Evolutionary conservation across 1,140 invertebrate genomes (phyloP).

Genomic region (Zaprionus nigranus): DNA sequence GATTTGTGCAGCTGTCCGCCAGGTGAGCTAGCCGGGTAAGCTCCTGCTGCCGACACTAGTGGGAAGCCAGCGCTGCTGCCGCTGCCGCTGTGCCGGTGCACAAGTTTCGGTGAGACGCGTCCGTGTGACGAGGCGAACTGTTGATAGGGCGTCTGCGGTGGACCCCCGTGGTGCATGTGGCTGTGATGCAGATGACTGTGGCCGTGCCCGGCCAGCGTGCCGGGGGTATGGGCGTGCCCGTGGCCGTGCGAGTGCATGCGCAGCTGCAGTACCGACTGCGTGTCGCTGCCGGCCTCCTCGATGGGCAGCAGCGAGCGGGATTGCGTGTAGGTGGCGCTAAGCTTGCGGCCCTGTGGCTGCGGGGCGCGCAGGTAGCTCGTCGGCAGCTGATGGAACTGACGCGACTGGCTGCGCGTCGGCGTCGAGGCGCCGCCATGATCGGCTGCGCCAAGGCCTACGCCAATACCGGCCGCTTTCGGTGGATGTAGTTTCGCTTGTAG

Average conservation of each 20-base stretch:
- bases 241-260: conserved; percentile 72
- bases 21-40: background rate
- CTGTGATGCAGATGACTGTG: conserved; percentile 45
- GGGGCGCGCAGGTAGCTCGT: conserved; percentile 83
- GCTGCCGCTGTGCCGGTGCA: conserved; percentile 80
- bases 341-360: conserved; percentile 75
- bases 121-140: conserved; percentile 73
- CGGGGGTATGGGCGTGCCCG: conserved; percentile 26
- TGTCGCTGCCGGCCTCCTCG: conserved; percentile 71
- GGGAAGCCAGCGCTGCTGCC: conserved; percentile 72
- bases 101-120: conserved; percentile 78
- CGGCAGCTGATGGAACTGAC: conserved; percentile 86
- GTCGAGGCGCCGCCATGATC: conserved; percentile 78
- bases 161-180: conserved; percentile 31
- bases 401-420: conserved; percentile 84
- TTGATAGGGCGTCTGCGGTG: conserved; percentile 66
- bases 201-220: conserved; percentile 27
- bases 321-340: conserved; percentile 83
- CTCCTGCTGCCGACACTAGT: conserved; percentile 36
- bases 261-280: conserved; percentile 79
- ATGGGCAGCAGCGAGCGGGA: conserved; percentile 84
- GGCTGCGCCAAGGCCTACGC: conserved; percentile 35
- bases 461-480: conserved; percentile 82
- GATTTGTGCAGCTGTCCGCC: conserved; percentile 76
- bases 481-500: conserved; percentile 84